Evolutionary conservation across 2,797 vertebrate genomes (phyloP).

Genomic region (Pangasius djambal): DNA sequence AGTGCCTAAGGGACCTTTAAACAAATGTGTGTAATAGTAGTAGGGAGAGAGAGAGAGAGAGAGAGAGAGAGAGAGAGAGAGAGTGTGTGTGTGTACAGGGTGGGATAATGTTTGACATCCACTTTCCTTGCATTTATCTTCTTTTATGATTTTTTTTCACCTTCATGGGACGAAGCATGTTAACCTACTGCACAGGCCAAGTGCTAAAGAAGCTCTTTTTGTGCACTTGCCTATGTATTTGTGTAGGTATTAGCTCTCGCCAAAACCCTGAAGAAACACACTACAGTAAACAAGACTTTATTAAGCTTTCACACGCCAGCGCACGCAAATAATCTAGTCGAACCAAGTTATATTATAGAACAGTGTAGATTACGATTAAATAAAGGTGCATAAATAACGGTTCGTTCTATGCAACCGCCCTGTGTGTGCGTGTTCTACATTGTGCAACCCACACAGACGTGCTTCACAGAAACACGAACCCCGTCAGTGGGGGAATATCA

Average conservation of each 20-base stretch:
- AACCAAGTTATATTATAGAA: neutral
- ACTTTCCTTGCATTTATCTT: neutral
- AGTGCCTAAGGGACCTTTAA: neutral
- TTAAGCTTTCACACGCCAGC: neutral
- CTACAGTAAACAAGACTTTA: neutral
- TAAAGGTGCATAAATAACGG: neutral
- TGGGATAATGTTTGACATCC: neutral
- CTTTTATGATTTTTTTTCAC: neutral
- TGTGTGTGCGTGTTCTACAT: neutral
- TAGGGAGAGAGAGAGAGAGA: no score
- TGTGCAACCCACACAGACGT: constrained; percentile 13
- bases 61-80: no score
- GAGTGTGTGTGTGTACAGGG: no score
- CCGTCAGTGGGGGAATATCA: constrained; percentile 41
- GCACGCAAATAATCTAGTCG: neutral
- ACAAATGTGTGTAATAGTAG: neutral
- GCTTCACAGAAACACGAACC: constrained; percentile 47
- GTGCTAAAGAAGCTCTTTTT: neutral
- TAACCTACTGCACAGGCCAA: neutral
- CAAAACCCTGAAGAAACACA: neutral
- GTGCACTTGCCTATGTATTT: neutral
- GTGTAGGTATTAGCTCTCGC: neutral
- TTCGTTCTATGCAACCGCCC: neutral
- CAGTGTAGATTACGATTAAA: no score
- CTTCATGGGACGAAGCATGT: neutral